These are phyloP conservation scores for Mastigias papua DNA, from an alignment of 30 jellyfish, hydroid and myxozoan species.

Conservation along the genomic window DNA sequence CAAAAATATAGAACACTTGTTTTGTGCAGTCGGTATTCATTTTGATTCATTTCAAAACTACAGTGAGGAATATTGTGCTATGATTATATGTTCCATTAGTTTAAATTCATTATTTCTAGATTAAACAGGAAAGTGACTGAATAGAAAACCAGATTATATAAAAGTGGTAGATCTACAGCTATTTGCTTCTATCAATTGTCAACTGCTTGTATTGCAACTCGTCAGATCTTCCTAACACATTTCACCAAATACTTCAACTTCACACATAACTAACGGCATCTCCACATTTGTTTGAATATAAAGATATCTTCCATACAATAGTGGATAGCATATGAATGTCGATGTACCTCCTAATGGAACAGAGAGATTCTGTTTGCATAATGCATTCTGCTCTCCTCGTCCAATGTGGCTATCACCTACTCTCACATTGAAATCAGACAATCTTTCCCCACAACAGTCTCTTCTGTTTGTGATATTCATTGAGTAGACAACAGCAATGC, in stretches of 20 bases:
- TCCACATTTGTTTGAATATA: background rate
- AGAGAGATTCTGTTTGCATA: background rate
- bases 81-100: too few relatives aligned
- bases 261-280: background rate
- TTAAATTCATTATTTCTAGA: too few relatives aligned
- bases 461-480: conserved; percentile 49
- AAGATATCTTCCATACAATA: conserved; percentile 9
- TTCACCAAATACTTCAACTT: conserved; percentile 23
- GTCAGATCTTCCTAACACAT: too few relatives aligned
- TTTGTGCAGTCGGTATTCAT: too few relatives aligned
- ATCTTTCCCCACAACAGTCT: conserved; percentile 29
- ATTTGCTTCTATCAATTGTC: too few relatives aligned
- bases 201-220: too few relatives aligned
- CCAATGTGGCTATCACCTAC: conserved; percentile 18
- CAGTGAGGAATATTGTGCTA: too few relatives aligned
- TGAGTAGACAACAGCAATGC: conserved; percentile 35
- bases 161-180: too few relatives aligned
- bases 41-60: too few relatives aligned
- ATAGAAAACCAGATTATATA: too few relatives aligned
- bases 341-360: conserved; percentile 26
- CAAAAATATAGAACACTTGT: too few relatives aligned
- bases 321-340: conserved; percentile 3
- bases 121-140: too few relatives aligned
- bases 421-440: conserved; percentile 12
- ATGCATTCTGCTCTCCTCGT: background rate